Evolutionary conservation across 2,113 vertebrate species (phyloP), one percentile per base, ranked within the genome.

Genomic region (Hippocampus guttulatus): DNA sequence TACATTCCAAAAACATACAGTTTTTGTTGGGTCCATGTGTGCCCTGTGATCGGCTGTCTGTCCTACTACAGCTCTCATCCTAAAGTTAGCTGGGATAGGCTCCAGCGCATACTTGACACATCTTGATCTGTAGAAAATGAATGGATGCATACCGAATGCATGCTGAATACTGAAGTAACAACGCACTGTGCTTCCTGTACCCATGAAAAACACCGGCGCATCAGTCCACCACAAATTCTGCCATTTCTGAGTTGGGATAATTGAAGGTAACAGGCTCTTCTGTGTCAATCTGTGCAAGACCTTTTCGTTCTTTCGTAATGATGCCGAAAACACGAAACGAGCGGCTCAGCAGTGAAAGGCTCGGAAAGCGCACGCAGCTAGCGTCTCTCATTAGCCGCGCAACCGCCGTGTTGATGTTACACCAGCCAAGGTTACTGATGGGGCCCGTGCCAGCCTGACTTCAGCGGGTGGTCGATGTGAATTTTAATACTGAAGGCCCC

Each of bases 331-430:
- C 41, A 49, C 69, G 18, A 74, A 51, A 66, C 9, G 60, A 61
- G 62, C 30, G 14, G 79, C 71, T 15, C 79, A 69, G 85, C 70
- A 38, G 67, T 71, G 68, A 41, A 52, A 66, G 51, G 58, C 77
- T 61, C 77, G 77, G 18, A 82, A 81, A 87, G 87, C 84, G 83
- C 80, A 85, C 67, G 58, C 81, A 62, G 74, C 74, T 68, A 67
- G 78, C 30, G 67, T 77, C 74, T 80, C 87, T 89, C 87, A 84
- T 88, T 90, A 90, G 77, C 65, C 69, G 74, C 60, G 80, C 79
- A 74, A 79, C 78, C 45, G 21, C 10, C 8, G 75, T 70, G 82
- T 58, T 81, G 77, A 87, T 80, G 83, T 74, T 67, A 70, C 49
- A 43, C 57, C 65, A 40, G 80, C 60, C 73, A 49, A 43, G 57